Base-by-base conservation (phyloP, 2,888 invertebrate genomes). In the Hydropsyche betteni region DNA sequence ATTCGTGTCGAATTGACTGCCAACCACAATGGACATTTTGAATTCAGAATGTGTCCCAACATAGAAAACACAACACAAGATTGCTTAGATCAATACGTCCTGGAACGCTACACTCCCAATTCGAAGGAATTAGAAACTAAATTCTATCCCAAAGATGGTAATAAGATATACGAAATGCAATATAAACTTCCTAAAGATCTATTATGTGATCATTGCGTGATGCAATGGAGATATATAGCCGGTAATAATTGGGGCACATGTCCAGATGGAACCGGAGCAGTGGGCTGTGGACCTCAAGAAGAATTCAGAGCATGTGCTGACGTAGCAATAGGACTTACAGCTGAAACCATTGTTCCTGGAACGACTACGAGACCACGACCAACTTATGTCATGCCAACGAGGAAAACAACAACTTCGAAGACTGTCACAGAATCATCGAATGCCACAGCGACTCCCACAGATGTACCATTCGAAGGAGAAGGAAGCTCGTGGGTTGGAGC, bases 151-250 rank as follows among this genome's bases (percentile, higher is more conserved):
- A 90, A 90, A 77, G 91, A 93, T 58, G 94, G 95, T 0, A 94
- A 92, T 80, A 91, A 90, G 81, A 89, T 94, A 16, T 95, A 94
- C 83, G 93, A 94, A 82, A 92, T 93, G 83, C 90, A 89, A 80
- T 91, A 92, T 79, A 87, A 88, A 80, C 84, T 93, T 71, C 90
- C 88, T 0, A 84, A 87, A 76, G 91, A 89, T 53, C 81, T 94
- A 14, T 90, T 91, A 68, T 96, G 96, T 83, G 84, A 89, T 10
- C 94, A 94, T 83, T 96, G 96, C 82, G 90, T 96, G 4, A 85
- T 96, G 76, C 96, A 96, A 82, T 96, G 96, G 96, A 89, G 92
- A 80, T 96, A 96, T 84, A 89, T 94, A 74, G 95, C 96, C 64
- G 95, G 93, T 2, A 94, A 94, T 82, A 94, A 94, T 82, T 95